These are phyloP conservation scores for Platyrinchus mystaceus DNA, from an alignment of 2,797 vertebrate species.

Conservation along the genomic window DNA sequence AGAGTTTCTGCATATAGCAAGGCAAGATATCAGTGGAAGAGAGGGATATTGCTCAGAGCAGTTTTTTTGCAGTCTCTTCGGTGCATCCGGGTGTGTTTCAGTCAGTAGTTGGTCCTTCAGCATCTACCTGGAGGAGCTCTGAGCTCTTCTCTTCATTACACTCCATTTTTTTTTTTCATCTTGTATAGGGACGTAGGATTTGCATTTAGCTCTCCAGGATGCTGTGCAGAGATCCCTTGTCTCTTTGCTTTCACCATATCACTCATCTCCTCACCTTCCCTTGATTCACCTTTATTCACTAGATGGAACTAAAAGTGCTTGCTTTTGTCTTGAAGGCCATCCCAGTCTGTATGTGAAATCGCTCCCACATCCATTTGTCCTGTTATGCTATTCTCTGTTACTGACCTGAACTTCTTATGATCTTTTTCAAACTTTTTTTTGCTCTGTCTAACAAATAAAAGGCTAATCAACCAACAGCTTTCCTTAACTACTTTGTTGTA, in stretches of 20 bases:
- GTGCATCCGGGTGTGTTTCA: background rate
- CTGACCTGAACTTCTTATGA: background rate
- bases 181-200: background rate
- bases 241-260: background rate
- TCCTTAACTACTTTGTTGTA: background rate
- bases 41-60: background rate
- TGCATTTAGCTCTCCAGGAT: background rate
- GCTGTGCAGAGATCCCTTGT: background rate
- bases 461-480: background rate
- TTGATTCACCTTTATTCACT: background rate
- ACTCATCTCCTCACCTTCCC: background rate
- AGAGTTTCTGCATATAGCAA: background rate
- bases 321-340: background rate
- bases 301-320: background rate
- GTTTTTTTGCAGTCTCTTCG: background rate
- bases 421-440: background rate
- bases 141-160: background rate
- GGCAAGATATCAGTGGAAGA: background rate
- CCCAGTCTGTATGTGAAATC: background rate
- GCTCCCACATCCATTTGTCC: background rate
- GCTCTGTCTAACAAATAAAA: background rate
- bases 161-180: background rate
- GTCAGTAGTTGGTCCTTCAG: background rate
- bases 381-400: background rate
- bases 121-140: background rate